Base-by-base conservation (phyloP, 53 echinoderm and acorn worm species). In the Mesocentrotus franciscanus region DNA sequence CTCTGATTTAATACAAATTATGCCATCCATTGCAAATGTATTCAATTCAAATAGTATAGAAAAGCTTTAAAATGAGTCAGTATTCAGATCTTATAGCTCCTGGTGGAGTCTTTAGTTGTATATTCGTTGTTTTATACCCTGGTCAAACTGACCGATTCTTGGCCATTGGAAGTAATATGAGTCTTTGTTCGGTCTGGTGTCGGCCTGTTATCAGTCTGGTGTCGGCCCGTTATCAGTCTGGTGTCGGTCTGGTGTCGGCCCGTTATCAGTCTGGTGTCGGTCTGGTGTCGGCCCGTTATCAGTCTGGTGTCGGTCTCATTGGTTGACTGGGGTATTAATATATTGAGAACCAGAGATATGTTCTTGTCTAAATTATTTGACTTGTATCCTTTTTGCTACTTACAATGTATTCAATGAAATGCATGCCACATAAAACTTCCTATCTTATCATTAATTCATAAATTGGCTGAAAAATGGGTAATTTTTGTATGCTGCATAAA, bases 381-480 rank as follows among this genome's bases (percentile, higher is more conserved):
- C 20, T 71, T 20, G 71, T 30, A 74, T 32, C 74, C 32, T 30
- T 74, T 49, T 30, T 11, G 32, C 32, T 74, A 30, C 13, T 74
- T 10, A 74, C 10, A 14, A 30, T 74, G 74, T 74, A 12, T 29
- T 74, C 74, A 20, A 30, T 74, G 10, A 30, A 29, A 74, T 14
- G 32, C 49, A 49, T 49, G 49, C 62, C 15, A 62, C 30, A 30
- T 74, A 8, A 29, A 8, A 1, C 32, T 32, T 36, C 8, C 15
- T 39, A 81, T 8, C 10, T 1, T 1, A 39, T 81, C 81, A 8
- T 81, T 81, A 11, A 33, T 81, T 81, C 7, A 17, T 39, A 18
- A 81, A 81, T 18, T 81, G 81, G 81, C 81, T 81, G 81, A 81
- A 81, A 81, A 81, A 39, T 81, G 7, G 36, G 81, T 81, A 81